phyloP scores from a whole-genome alignment of 1,140 invertebrate genomes.

The Pseudachorutes palmiensis region DNA sequence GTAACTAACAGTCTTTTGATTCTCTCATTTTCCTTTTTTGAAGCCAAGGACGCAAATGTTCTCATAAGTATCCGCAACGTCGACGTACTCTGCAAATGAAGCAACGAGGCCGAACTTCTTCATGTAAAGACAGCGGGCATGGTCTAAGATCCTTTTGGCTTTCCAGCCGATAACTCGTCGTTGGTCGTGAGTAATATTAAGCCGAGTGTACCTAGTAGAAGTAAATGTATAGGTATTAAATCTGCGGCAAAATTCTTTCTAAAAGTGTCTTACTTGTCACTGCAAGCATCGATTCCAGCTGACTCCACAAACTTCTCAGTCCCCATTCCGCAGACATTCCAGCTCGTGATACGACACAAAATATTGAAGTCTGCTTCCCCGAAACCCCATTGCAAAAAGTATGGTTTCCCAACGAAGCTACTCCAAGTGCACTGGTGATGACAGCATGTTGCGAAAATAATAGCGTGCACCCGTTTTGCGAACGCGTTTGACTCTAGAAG shows the following conservation, averaged over 20 bases:
- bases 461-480: slow-evolving; percentile 48
- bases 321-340: slow-evolving; percentile 69
- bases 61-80: background rate
- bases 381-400: slow-evolving; percentile 52
- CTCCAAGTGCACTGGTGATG: slow-evolving; percentile 70
- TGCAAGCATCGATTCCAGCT: slow-evolving; percentile 8
- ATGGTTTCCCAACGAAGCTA: slow-evolving; percentile 59
- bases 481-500: slow-evolving; percentile 43
- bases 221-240: background rate
- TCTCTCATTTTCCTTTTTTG: too few species aligned
- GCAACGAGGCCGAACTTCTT: slow-evolving; percentile 10
- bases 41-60: background rate
- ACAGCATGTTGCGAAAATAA: slow-evolving; percentile 74
- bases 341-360: slow-evolving; percentile 68
- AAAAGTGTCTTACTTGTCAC: slow-evolving; percentile 18
- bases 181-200: slow-evolving; percentile 8
- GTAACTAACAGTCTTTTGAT: too few species aligned
- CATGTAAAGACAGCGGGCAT: slow-evolving; percentile 15
- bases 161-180: slow-evolving; percentile 19
- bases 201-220: slow-evolving; percentile 19
- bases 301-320: slow-evolving; percentile 6
- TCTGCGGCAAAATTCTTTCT: background rate
- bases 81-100: background rate
- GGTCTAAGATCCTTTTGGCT: slow-evolving; percentile 31
- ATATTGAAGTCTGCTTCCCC: slow-evolving; percentile 59